Evolutionary conservation across 2,113 vertebrate species (phyloP), one percentile per base, ranked within the genome.

Genomic region (Nothoprocta pentlandii): DNA sequence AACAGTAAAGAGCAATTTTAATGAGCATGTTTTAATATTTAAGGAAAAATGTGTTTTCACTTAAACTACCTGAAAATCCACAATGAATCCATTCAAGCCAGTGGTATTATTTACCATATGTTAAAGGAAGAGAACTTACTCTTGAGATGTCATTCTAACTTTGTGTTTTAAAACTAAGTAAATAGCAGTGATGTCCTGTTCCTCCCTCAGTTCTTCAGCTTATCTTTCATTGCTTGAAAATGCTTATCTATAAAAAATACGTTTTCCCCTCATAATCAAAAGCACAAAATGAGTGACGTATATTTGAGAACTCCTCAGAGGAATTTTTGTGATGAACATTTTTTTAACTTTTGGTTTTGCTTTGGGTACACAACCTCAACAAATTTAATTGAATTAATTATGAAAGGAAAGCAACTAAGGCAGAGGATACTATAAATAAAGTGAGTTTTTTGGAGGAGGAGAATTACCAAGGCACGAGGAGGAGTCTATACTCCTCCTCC

Each of bases 41-140:
- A 92, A 85, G 49, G 66, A 44, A 89, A 94, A 92, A 91, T 93
- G 16, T 92, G 80, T 85, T 96, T 93, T 84, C 85, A 93, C 8
- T 94, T 94, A 91, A 92, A 87, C 75, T 85, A 86, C 88, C 63
- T 94, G 90, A 74, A 95, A 92, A 94, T 73, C 49, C 59, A 82
- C 64, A 96, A 77, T 69, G 39, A 84, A 56, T 64, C 62, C 32
- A 69, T 89, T 77, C 69, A 85, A 82, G 56, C 71, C 54, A 83
- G 42, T 62, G 34, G 17, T 32, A 84, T 85, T 93, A 89, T 91
- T 95, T 79, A 56, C 47, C 67, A 25, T 49, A 82, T 12, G 6
- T 58, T 92, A 81, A 80, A 64, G 5, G 14, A 32, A 20, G 17
- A 93, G 36, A 66, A 87, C 19, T 10, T 92, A 53, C 58, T 78